A percentile compares a stretch with the other conserved stretches of the same genome.
These are phyloP conservation scores for Dugesia japonica DNA, from an alignment of 2,888 invertebrate species.

Conservation along the genomic window DNA sequence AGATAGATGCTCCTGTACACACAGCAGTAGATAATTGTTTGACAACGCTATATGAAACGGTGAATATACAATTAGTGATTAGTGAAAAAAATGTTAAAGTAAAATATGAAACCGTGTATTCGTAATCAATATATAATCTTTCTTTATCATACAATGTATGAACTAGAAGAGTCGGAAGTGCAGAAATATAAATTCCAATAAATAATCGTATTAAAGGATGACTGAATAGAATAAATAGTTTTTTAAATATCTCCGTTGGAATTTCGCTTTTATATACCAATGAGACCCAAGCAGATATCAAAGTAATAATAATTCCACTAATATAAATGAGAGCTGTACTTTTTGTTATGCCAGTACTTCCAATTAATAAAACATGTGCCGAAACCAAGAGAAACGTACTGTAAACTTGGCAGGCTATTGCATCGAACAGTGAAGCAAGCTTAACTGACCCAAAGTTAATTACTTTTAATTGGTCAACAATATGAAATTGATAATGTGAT, in stretches of 20 bases:
- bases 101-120: not conserved
- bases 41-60: not conserved
- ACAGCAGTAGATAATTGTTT: not conserved
- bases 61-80: not conserved
- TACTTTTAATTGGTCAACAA: not conserved
- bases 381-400: not conserved
- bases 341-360: not conserved
- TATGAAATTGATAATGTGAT: not conserved
- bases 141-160: not conserved
- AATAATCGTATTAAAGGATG: not conserved
- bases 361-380: not conserved
- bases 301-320: not conserved
- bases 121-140: not conserved
- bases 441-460: not conserved
- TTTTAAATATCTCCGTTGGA: not conserved
- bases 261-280: conserved; percentile 1
- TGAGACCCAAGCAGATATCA: not conserved
- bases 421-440: not conserved
- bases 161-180: not conserved
- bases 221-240: not conserved
- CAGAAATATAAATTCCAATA: not conserved
- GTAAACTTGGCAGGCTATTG: not conserved
- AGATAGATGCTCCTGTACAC: not conserved
- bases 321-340: not conserved
- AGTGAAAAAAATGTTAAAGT: not conserved